Conservation (phyloP, 1,140 invertebrate genomes). For the Pseudomyrmex pallidus region DNA sequence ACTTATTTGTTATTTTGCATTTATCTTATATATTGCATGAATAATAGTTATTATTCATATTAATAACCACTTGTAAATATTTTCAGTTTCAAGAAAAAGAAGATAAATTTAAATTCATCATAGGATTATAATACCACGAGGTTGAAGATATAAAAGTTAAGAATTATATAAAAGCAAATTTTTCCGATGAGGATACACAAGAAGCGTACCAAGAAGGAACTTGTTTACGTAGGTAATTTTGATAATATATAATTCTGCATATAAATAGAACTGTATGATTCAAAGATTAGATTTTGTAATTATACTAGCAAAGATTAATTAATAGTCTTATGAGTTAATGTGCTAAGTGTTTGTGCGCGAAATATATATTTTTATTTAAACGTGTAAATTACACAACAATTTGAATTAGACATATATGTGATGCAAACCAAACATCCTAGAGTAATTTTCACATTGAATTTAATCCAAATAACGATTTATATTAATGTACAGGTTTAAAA, state of each 20-base stretch:
- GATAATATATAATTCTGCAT: background rate
- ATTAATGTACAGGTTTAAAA: no score
- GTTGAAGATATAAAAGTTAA: slow-evolving; percentile 55
- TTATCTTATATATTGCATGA: slow-evolving; percentile 16
- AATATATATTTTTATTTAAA: no score
- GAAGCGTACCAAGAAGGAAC: slow-evolving; percentile 28
- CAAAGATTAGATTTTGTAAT: slow-evolving; percentile 8
- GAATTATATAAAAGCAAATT: slow-evolving; percentile 19
- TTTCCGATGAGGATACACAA: slow-evolving; percentile 14
- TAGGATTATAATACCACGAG: slow-evolving; percentile 54
- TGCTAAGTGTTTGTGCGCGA: no score
- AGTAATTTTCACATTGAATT: no score
- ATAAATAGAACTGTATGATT: background rate
- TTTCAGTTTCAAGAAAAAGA: slow-evolving; percentile 60
- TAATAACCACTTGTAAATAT: slow-evolving; percentile 45
- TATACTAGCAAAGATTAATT: background rate
- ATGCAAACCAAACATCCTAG: no score
- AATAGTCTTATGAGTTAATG: no score
- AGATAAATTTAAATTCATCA: slow-evolving; percentile 53
- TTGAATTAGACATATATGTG: no score
- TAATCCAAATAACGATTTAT: no score
- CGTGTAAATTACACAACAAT: no score
- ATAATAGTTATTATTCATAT: slow-evolving; percentile 21
- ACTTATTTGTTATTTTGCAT: slow-evolving; percentile 20
- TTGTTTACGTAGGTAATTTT: slow-evolving; percentile 62